Conservation (phyloP, 2,113 vertebrate species). For the Mastomys natalensis region DNA sequence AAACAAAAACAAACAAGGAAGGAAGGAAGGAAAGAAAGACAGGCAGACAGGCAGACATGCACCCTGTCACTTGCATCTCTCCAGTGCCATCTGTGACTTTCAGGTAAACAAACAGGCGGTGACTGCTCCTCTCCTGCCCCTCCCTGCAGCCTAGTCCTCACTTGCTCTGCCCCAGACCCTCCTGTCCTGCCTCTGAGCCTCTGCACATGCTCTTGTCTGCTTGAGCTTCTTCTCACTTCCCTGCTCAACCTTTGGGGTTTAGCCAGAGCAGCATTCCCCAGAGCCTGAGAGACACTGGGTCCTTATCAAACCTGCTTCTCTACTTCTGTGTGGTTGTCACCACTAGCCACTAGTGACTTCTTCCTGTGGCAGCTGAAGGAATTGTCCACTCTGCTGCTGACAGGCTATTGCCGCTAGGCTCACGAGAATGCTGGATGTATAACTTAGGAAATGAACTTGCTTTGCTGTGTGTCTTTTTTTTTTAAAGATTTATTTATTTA, state of each 20-base stretch:
- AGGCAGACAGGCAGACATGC: background rate
- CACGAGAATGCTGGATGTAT: background rate
- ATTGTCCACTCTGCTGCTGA: background rate
- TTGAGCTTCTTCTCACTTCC: background rate
- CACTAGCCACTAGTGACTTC: background rate
- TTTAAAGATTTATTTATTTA: too few relatives aligned
- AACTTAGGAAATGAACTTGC: background rate
- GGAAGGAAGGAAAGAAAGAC: too few relatives aligned
- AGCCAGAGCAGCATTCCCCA: background rate
- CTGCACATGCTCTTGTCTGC: background rate
- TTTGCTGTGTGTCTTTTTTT: background rate
- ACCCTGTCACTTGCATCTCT: background rate
- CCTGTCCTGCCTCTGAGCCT: background rate
- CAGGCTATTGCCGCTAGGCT: background rate
- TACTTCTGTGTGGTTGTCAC: background rate
- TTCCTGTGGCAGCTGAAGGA: background rate
- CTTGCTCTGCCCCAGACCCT: background rate
- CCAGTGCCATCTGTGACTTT: background rate
- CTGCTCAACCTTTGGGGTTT: too few relatives aligned
- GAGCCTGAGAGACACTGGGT: background rate
- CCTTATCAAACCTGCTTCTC: background rate
- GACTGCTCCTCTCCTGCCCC: background rate
- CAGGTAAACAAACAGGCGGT: accelerated
- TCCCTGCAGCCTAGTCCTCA: background rate
- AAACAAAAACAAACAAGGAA: too few relatives aligned